Conservation (phyloP, 1,140 invertebrate genomes). For the Marisa cornuarietis region DNA sequence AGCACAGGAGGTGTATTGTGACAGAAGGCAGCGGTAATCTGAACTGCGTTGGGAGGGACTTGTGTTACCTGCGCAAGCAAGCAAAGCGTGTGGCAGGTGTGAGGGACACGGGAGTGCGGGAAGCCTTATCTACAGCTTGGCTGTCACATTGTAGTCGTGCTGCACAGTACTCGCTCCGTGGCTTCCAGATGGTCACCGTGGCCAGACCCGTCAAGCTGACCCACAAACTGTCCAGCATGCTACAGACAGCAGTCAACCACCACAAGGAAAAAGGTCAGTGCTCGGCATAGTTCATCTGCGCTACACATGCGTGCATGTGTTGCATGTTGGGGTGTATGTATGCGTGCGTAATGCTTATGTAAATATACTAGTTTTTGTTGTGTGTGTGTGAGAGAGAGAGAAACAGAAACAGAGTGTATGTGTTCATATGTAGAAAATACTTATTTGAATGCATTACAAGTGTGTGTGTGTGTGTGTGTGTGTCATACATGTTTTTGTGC, state of each 20-base stretch:
- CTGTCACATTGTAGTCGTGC: not conserved
- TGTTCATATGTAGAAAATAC: not conserved
- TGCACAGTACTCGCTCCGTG: not conserved
- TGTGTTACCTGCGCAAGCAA: not conserved
- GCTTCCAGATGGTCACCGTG: conserved; percentile 16
- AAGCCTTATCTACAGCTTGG: no score
- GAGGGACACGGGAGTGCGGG: no score
- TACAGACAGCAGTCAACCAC: conserved; percentile 26
- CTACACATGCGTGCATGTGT: not conserved
- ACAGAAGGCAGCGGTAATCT: not conserved
- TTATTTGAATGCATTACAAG: not conserved
- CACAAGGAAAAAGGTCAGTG: conserved; percentile 25
- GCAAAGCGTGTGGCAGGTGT: not conserved
- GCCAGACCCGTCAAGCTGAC: conserved; percentile 23
- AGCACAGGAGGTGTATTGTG: not conserved
- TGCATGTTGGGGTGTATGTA: not conserved
- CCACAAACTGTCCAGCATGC: conserved; percentile 24
- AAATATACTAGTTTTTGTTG: not conserved
- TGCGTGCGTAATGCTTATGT: not conserved
- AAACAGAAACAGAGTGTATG: not conserved
- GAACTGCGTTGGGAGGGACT: not conserved
- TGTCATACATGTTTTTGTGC: no score
- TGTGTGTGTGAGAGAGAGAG: not conserved
- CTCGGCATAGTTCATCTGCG: not conserved
- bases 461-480: no score